Base-by-base conservation (phyloP, 2,113 vertebrate genomes). In the Blennius ocellaris region DNA sequence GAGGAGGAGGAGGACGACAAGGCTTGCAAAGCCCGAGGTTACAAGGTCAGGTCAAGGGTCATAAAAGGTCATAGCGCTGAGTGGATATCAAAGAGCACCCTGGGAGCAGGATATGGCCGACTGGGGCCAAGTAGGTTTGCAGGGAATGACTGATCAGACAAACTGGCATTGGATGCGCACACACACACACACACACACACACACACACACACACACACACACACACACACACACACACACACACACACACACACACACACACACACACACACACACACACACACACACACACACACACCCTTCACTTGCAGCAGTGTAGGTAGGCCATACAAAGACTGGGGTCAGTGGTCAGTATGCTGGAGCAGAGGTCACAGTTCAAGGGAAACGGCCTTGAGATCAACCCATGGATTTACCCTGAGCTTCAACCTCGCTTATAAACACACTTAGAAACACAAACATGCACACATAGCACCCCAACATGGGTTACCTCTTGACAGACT, bases 11-110 rank as follows among this genome's bases (percentile, higher is more conserved):
- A 73, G 77, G 82, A 73, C 73, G 61, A 65, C 62, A 44, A 61
- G 47, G 66, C 75, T 79, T 74, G 77, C 78, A 63, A 90, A 76
- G 81, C 78, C 73, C 16, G 39, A 61, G 76, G 83, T 92, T 84
- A 70, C 76, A 51, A 63, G 59, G 82, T 89, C 85, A 72, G 81
- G 88, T 87, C 90, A 81, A 37, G 91, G 92, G 91, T 82, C 84
- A 85, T 54, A 14, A 88, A 84, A 88, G 90, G 76, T 92, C 84
- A 84, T 66, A 85, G 86, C 73, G 81, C 93, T 90, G 87, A 88
- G 86, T 88, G 87, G 90, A 92, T 94, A 92, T 93, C 91, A 88
- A 85, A 94, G 86, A 83, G 80, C 90, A 87, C 69, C 76, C 68
- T 75, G 90, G 85, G 86, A 90, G 87, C 90, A 89, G 87, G 91